Conservation (phyloP, 2,113 vertebrate species). For the Scartelaos histophorus region DNA sequence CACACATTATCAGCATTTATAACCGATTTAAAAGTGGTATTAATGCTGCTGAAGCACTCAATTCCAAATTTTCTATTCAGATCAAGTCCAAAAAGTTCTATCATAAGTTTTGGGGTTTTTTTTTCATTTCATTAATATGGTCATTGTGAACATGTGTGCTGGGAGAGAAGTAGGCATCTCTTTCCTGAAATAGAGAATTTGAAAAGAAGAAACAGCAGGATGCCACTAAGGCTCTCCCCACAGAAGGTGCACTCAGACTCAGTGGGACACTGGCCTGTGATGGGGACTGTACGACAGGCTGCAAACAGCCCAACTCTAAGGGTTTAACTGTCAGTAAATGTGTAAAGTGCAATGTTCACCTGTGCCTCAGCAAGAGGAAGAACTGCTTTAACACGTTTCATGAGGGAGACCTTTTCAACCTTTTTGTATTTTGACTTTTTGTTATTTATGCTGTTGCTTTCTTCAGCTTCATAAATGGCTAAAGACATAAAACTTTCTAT, state of each 20-base stretch:
- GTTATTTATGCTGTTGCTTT: background rate
- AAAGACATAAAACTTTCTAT: background rate
- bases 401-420: background rate
- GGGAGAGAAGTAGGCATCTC: slow-evolving; percentile 11
- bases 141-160: slow-evolving; percentile 21
- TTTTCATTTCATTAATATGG: slow-evolving; percentile 36
- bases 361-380: slow-evolving; percentile 18
- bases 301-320: slow-evolving; percentile 23
- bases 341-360: slow-evolving; percentile 17
- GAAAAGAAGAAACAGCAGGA: slow-evolving; percentile 17
- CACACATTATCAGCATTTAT: slow-evolving; percentile 26
- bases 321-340: slow-evolving; percentile 9
- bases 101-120: slow-evolving; percentile 29
- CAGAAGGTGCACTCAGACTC: slow-evolving; percentile 25
- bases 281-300: slow-evolving; percentile 17
- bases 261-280: slow-evolving; percentile 35
- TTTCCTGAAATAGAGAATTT: slow-evolving; percentile 14
- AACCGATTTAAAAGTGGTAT: slow-evolving; percentile 23
- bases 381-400: slow-evolving; percentile 23
- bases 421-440: background rate
- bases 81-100: slow-evolving; percentile 31
- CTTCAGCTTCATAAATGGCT: background rate
- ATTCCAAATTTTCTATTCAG: slow-evolving; percentile 24
- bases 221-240: slow-evolving; percentile 19
- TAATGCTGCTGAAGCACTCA: slow-evolving; percentile 19